Base-by-base conservation (phyloP, 2,888 invertebrate species). In the Noctuana brunneofusca region DNA sequence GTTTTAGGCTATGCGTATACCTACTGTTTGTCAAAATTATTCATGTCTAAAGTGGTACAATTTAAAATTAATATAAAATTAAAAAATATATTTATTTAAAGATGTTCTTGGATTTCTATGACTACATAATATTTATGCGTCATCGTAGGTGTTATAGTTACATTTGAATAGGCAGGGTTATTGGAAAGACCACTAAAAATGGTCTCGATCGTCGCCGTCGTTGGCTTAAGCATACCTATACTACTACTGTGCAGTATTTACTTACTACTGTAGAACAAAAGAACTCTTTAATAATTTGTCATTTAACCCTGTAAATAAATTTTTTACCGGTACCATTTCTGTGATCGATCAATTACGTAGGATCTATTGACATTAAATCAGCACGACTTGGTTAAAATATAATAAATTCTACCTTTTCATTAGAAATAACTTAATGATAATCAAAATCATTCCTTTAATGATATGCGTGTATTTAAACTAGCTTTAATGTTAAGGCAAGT, bases 371-470 rank as follows among this genome's bases (percentile, higher is more conserved):
- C 43, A 41, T 41, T 35, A 35, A 46, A 18, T 18, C 11, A 16
- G 11, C 8, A 18, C 18, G 3, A 16, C 5, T 46, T 18, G 2
- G 16, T 46, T 11, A 16, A 2, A 8, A 5, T 41, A 46, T 6
- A 18, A 5, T 16, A 41, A 41, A 41, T 41, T 14, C 41, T 11
- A 18, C 43, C 16, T 18, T 46, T 2, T 46, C 43, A 18, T 46
- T 46, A 46, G 43, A 46, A 20, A 49, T 49, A 46, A 18, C 14
- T 18, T 18, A 46, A 20, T 11, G 6, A 9, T 18, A 18, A 46
- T 46, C 11, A 46, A 46, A 46, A 11, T 46, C 43, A 46, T 46
- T 46, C 43, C 43, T 46, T 18, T 18, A 20, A 18, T 46, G 16
- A 50, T 32, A 11, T 52, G 30, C 16, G 41, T 41, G 8, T 41